These are phyloP conservation scores for Ectemnius continuus DNA, from an alignment of 2,888 invertebrate species.

Conservation along the genomic window DNA sequence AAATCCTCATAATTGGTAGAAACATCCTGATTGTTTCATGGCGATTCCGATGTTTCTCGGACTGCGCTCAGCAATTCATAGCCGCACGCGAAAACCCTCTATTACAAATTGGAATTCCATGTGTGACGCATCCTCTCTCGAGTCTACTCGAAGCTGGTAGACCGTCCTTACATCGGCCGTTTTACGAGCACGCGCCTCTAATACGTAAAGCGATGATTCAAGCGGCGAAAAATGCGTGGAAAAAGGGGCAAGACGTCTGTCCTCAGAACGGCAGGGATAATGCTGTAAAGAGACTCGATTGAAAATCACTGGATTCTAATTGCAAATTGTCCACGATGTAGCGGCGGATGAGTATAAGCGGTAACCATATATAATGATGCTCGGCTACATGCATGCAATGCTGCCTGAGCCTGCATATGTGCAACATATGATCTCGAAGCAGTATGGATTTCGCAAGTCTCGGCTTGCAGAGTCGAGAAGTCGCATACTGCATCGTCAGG, in stretches of 20 bases:
- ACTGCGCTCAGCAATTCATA: background rate
- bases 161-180: no score
- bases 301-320: slow-evolving; percentile 40
- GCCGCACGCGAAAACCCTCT: background rate
- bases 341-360: slow-evolving; percentile 3
- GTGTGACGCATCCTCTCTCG: no score
- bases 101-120: background rate
- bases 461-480: background rate
- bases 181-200: slow-evolving; percentile 12
- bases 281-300: slow-evolving; percentile 44
- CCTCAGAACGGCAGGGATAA: slow-evolving; percentile 13
- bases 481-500: slow-evolving; percentile 17
- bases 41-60: no score
- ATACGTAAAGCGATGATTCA: slow-evolving; percentile 33
- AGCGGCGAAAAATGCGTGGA: slow-evolving; percentile 37
- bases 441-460: slow-evolving; percentile 39
- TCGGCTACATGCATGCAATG: background rate
- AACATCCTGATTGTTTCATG: no score
- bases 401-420: background rate
- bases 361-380: slow-evolving; percentile 36
- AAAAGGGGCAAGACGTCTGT: slow-evolving; percentile 16
- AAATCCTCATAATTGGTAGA: background rate
- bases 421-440: slow-evolving; percentile 16
- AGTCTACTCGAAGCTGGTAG: no score
- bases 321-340: slow-evolving; percentile 29